Evolutionary conservation across 2,113 vertebrate species (phyloP), one percentile per base, ranked within the genome.

Genomic region (Myodes glareolus): DNA sequence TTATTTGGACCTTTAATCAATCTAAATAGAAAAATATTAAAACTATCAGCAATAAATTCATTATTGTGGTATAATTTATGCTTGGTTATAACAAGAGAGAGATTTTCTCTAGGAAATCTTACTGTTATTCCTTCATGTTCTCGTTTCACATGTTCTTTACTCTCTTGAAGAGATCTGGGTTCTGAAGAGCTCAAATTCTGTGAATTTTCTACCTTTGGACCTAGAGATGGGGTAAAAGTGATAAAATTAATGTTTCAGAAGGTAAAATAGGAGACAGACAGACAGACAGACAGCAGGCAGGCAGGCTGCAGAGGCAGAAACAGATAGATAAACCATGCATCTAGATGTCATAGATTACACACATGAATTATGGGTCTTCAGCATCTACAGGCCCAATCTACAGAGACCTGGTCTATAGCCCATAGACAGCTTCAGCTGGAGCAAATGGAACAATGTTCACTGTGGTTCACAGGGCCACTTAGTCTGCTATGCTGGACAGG

Each of bases 111-210:
- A 36, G 88, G 94, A 90, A 75, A 98, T 98, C 99, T 99, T 98
- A 99, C 99, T 99, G 98, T 97, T 95, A 99, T 94, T 47, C 98
- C 98, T 88, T 99, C 99, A 21, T 36, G 98, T 61, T 99, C 99
- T 98, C 98, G 99, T 90, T 97, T 99, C 88, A 96, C 76, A 29
- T 55, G 67, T 89, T 97, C 98, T 91, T 97, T 98, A 78, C 76
- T 98, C 67, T 99, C 99, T 92, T 99, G 99, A 91, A 81, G 29
- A 39, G 94, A 92, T 96, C 84, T 99, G 91, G 97, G 94, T 47
- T 99, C 99, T 94, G 98, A 98, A 95, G 98, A 98, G 97, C 94
- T 98, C 90, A 98, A 98, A 94, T 98, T 98, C 29, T 99, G 98
- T 67, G 98, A 99, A 92, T 98, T 98, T 90, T 99, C 99, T 97